Percentiles rank a stretch among this genome's conserved stretches.
Evolutionary conservation across 2,888 invertebrate genomes (phyloP).

Genomic region (Drosophila pseudotakahashii): DNA sequence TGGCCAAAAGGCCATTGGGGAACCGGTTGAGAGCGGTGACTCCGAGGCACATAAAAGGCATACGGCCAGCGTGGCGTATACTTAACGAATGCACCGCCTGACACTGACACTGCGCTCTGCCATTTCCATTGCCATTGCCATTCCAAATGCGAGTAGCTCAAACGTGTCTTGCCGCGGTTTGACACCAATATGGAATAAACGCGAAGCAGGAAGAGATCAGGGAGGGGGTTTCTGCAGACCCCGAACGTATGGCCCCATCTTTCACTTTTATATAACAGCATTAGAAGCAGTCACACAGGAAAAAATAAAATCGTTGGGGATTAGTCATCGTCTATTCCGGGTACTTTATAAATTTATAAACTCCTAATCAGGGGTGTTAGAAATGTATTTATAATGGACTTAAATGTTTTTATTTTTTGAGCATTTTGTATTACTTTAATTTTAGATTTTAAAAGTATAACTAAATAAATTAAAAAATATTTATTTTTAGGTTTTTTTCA

Average conservation of each 20-base stretch:
- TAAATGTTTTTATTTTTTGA: too few species aligned
- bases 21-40: constrained; percentile 58
- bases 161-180: constrained; percentile 64
- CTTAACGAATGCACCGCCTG: constrained; percentile 72
- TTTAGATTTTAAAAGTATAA: too few species aligned
- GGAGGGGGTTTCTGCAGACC: constrained; percentile 14
- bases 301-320: not conserved
- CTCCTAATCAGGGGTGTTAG: too few species aligned
- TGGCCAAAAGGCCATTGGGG: constrained; percentile 31
- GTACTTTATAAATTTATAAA: too few species aligned
- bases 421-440: too few species aligned
- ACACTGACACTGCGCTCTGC: constrained; percentile 60
- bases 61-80: constrained; percentile 69
- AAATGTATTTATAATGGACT: too few species aligned
- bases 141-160: constrained; percentile 71
- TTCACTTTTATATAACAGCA: constrained; percentile 64
- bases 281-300: constrained; percentile 31
- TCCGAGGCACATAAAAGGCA: constrained; percentile 64
- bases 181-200: constrained; percentile 68
- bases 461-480: too few species aligned
- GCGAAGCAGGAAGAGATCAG: constrained; percentile 20
- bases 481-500: too few species aligned
- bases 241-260: constrained; percentile 44
- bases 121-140: constrained; percentile 43
- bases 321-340: too few species aligned